Conservation (phyloP, 2,888 invertebrate species). For the Smittia sp. region DNA sequence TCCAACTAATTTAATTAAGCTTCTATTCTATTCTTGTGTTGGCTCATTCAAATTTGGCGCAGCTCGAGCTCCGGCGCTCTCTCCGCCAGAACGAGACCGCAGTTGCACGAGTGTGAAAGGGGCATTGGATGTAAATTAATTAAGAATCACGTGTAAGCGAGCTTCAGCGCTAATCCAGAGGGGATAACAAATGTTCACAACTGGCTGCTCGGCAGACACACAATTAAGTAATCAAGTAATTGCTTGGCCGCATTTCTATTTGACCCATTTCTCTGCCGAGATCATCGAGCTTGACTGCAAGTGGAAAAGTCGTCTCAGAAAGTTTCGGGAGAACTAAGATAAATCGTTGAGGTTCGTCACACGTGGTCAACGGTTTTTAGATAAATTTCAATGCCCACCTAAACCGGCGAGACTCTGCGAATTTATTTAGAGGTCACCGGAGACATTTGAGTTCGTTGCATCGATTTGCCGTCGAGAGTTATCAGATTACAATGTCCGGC, state of each 20-base stretch:
- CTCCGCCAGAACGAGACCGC: neutral
- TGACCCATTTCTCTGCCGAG: neutral
- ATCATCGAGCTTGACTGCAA: too few relatives aligned
- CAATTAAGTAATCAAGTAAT: neutral
- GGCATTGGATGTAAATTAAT: conserved; percentile 3
- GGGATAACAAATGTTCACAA: neutral
- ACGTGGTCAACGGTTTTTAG: too few relatives aligned
- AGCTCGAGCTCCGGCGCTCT: neutral
- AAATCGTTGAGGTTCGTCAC: too few relatives aligned
- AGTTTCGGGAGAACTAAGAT: too few relatives aligned
- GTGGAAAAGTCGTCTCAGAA: too few relatives aligned
- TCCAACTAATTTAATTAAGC: conserved; percentile 36
- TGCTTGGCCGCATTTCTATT: neutral
- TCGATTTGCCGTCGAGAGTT: neutral
- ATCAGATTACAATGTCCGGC: neutral
- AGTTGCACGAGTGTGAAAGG: neutral
- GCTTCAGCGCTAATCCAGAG: neutral
- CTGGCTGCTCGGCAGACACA: neutral
- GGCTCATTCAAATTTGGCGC: neutral
- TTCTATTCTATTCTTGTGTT: neutral
- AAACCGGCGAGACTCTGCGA: too few relatives aligned
- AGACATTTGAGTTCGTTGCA: too few relatives aligned
- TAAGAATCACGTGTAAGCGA: conserved; percentile 1
- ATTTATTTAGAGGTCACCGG: too few relatives aligned
- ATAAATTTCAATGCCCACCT: too few relatives aligned